These are phyloP conservation scores for Eurypyga helias DNA, from an alignment of 2,113 vertebrate genomes.

Conservation along the genomic window DNA sequence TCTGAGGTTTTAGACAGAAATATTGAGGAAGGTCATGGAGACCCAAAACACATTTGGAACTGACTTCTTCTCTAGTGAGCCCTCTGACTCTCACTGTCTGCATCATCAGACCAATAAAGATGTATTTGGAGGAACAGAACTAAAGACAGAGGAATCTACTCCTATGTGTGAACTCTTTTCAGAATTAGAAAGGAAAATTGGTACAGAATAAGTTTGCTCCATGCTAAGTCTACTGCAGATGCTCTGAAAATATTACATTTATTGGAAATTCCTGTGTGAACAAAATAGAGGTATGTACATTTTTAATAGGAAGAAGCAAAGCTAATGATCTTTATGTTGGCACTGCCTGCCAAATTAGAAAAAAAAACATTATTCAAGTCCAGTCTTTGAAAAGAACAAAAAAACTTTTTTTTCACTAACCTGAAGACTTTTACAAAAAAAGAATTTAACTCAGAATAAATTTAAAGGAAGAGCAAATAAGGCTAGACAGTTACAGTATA, in stretches of 20 bases:
- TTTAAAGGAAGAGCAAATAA: slow-evolving; percentile 20
- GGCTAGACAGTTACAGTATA: background rate
- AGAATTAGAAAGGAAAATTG: background rate
- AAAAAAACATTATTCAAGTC: background rate
- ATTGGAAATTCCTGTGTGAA: background rate
- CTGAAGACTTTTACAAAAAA: background rate
- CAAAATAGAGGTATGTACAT: rapidly evolving
- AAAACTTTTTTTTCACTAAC: background rate
- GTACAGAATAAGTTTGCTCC: background rate
- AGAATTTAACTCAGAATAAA: slow-evolving; percentile 2
- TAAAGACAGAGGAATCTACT: background rate
- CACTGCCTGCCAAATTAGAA: background rate
- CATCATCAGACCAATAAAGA: background rate
- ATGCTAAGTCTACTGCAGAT: background rate
- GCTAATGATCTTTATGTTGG: background rate
- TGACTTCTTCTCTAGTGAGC: background rate
- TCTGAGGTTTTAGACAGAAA: background rate
- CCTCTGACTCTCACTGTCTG: background rate
- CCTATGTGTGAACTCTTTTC: background rate
- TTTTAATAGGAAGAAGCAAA: background rate
- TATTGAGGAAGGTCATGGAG: background rate
- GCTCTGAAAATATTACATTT: background rate
- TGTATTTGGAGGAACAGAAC: background rate
- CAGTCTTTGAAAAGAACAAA: background rate
- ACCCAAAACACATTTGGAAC: background rate